Evolutionary conservation across 2,797 vertebrate genomes (phyloP), one percentile per base, ranked within the genome.

Genomic region (Serranus cabrilla): DNA sequence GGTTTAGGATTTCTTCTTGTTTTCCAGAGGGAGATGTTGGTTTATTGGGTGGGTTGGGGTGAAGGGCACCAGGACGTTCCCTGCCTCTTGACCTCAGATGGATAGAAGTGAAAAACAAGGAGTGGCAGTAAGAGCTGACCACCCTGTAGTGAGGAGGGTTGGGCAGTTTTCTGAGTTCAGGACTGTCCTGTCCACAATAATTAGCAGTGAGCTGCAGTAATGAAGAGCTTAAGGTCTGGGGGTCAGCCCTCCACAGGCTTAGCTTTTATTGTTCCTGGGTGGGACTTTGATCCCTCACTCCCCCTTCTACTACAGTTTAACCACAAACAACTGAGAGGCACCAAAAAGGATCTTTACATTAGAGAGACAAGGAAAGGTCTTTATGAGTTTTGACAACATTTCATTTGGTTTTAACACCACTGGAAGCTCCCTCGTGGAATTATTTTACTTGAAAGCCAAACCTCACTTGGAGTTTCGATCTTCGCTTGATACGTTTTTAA

Each of bases 161-260:
- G 86, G 83, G 46, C 72, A 74, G 52, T 34, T 34, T 34, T 34
- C 34, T 34, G 34, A 34, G 34, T 77, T 81, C 71, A 62, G 47
- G 56, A 72, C 79, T 47, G 62, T 80, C 81, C 73, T 87, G 87
- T 91, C 87, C 73, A 89, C 81, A 86, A 80, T 75, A 88, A 93
- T 93, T 92, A 94, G 86, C 81, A 68, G 59, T 87, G 85, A 93
- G 78, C 79, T 83, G 76, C 55, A 68, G 87, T 91, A 92, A 92
- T 92, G 84, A 92, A 90, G 89, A 83, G 87, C 87, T 93, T 93
- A 91, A 72, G 81, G 78, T 88, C 70, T 81, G 71, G 66, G 82
- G 90, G 87, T 92, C 86, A 71, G 78, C 63, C 74, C 83, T 84
- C 80, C 71, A 69, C 39, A 61, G 81, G 85, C 78, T 89, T 85